Conservation (phyloP, 2,113 vertebrate species). For the Brachypteracias leptosomus region DNA sequence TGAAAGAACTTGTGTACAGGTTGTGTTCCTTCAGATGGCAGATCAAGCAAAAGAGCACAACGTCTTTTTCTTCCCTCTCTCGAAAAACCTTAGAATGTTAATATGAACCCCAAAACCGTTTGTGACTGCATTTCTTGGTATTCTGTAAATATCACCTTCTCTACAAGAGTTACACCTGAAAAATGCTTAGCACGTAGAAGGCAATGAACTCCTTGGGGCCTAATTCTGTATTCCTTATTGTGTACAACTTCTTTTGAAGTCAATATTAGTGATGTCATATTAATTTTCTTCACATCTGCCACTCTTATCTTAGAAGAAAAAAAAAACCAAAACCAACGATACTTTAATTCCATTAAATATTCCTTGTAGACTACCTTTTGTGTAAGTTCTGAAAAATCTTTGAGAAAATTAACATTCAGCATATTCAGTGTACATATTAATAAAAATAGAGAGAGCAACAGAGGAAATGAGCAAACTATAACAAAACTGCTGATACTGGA, state of each 20-base stretch:
- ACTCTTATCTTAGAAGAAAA: neutral
- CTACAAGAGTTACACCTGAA: conserved; percentile 77
- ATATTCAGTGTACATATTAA: conserved; percentile 4
- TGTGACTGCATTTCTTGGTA: neutral
- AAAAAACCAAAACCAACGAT: neutral
- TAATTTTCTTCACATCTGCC: conserved; percentile 53
- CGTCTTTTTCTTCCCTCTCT: neutral
- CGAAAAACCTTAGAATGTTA: conserved; percentile 12
- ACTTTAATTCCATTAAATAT: conserved; percentile 42
- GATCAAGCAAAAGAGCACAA: neutral
- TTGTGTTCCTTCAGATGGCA: conserved; percentile 15
- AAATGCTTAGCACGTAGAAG: conserved; percentile 62
- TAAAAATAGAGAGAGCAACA: neutral
- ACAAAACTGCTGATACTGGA: neutral
- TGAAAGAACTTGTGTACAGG: conserved; percentile 5
- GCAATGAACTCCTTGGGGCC: conserved; percentile 26
- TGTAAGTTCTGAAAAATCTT: neutral
- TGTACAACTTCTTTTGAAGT: conserved; percentile 53
- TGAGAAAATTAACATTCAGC: conserved; percentile 28
- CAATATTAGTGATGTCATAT: conserved; percentile 52
- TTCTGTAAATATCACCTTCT: conserved; percentile 24
- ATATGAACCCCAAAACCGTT: neutral
- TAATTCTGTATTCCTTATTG: conserved; percentile 25
- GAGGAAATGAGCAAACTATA: conserved; percentile 4
- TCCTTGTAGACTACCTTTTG: neutral